Evolutionary conservation across 2,113 vertebrate species (phyloP), one percentile per base, ranked within the genome.

Genomic region (Taurulus bubalis): DNA sequence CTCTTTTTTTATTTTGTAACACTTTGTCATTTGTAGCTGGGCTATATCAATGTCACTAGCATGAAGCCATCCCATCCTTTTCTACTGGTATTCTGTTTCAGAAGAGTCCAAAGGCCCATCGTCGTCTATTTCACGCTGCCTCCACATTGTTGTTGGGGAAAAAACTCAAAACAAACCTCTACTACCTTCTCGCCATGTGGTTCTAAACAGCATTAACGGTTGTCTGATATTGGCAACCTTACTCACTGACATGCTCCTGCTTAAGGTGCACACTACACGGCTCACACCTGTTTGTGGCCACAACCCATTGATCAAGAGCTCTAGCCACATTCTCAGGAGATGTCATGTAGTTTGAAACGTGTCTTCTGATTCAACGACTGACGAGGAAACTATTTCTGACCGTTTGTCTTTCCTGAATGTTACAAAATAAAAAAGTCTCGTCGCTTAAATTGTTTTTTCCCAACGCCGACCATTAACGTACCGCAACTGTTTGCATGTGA

Each of bases 321-420:
- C 77, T 53, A 74, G 84, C 84, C 82, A 81, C 85, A 51, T 77
- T 85, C 91, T 93, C 91, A 93, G 91, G 89, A 89, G 86, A 90
- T 58, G 71, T 68, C 80, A 75, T 66, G 68, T 74, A 80, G 70
- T 58, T 71, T 85, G 42, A 53, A 24, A 65, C 38, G 38, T 36
- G 70, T 81, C 65, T 34, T 75, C 75, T 67, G 47, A 67, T 80
- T 79, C 62, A 11, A 85, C 0, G 30, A 63, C 65, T 26, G 62
- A 73, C 30, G 7, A 59, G 24, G 71, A 42, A 58, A 66, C 59
- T 0, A 18, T 83, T 69, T 53, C 26, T 71, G 66, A 67, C 45
- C 70, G 12, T 84, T 77, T 85, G 53, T 83, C 40, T 62, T 82
- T 78, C 42, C 67, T 74, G 60, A 85, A 80, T 79, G 72, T 80